Percentiles rank a stretch among this genome's conserved stretches.
phyloP scores from a whole-genome alignment of 2,113 vertebrate species.

The human (Homo sapiens) region GRCh38 chr6:165615001-165615500 shows the following conservation, averaged over 20 bases:
- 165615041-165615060: too few relatives aligned
- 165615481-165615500: background rate
- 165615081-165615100: too few relatives aligned
- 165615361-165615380: background rate
- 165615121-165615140: too few relatives aligned
- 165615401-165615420: background rate
- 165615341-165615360: background rate
- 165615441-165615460: background rate
- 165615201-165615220: too few relatives aligned
- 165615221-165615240: too few relatives aligned
- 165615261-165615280: background rate
- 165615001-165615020: too few relatives aligned
- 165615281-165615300: background rate
- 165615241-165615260: background rate
- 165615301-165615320: background rate
- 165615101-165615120: too few relatives aligned
- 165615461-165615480: background rate
- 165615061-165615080: too few relatives aligned
- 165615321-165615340: background rate
- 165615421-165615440: background rate
- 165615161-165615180: too few relatives aligned
- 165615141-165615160: too few relatives aligned
- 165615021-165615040: too few relatives aligned
- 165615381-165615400: background rate
- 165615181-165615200: too few relatives aligned